Evolutionary conservation across 2,888 invertebrate genomes (phyloP), one percentile per base, ranked within the genome.

Genomic region (Tipula helvola): DNA sequence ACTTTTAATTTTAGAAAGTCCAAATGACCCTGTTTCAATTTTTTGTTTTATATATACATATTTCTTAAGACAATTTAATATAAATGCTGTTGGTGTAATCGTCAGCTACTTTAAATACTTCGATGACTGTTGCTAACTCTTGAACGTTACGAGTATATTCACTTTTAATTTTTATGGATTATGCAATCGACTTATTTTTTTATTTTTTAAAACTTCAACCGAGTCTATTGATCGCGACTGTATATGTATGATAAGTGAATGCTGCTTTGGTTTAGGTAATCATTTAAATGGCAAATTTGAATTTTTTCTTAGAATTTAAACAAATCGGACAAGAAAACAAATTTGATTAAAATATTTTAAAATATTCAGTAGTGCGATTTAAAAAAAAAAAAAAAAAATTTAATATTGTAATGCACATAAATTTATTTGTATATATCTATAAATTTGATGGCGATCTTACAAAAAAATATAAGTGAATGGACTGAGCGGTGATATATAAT

Each of bases 1-100:
- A 57, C 8, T 18, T 44, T 57, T n/a, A 71, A 71, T 71, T 71
- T 71, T 71, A 71, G 71, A 71, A 71, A 71, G 71, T 71, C 71
- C 71, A 71, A 71, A 71, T 71, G 71, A 71, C 71, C 71, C 71
- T 71, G 71, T 71, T 71, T 71, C 71, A 71, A 71, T 71, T 71
- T 71, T 71, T 16, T 44, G 3, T 10, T 44, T 5, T 44, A 44
- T 52, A n/a, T 44, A 44, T 44, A 12, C 12, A 71, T 71, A 71
- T 71, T 71, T 71, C 71, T 71, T 71, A 71, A 71, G 71, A 71
- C 71, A 71, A 71, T 71, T 71, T 57, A 57, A 57, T 57, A 57
- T 57, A 57, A 16, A 57, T 57, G 52, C 16, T 71, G 71, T 71
- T 71, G 71, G 71, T 71, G 10, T 71, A 71, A 71, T 28, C 71